Evolutionary conservation across 2,888 invertebrate species (phyloP), one percentile per base, ranked within the genome.

Genomic region (Teinopalpus imperialis): DNA sequence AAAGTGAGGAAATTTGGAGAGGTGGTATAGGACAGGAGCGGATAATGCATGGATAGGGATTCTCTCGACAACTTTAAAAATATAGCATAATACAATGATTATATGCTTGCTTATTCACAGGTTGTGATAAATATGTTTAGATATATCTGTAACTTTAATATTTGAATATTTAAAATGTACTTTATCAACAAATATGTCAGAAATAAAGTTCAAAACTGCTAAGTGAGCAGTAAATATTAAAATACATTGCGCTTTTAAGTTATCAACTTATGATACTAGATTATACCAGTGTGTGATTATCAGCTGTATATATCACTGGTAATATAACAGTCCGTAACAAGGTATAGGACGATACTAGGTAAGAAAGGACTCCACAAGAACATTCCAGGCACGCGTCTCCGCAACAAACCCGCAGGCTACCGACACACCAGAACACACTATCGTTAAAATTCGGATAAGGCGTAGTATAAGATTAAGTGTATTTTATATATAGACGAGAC

Each of bases 331-430:
- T n/a, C n/a, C n/a, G n/a, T 31, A 8, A 8, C 14, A 16, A 8
- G 16, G n/a, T 8, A 13, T 4, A 16, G 34, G 16, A 16, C 26
- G n/a, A n/a, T n/a, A n/a, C n/a, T n/a, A 14, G 48, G 42, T 55
- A 51, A 49, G 50, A 45, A 50, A 37, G 46, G 39, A 27, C 10
- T 27, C 7, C 27, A 4, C 27, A 12, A 42, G 40, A 49, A 39
- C 30, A 47, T n/a, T n/a, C n/a, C 10, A 37, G 18, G 2, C 44
- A 31, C 26, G 10, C 45, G 12, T 34, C 20, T 37, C 45, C 49
- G 50, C 51, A 35, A 31, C 36, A 2, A n/a, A 24, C 16, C 13
- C 12, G 9, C 37, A 37, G 6, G 9, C 16, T 9, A 23, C 9
- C 31, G 20, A 30, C 29, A 32, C 29, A 7, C 13, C 2, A 23